These are phyloP conservation scores for Entelurus aequoreus DNA, from an alignment of 2,113 vertebrate species.

Conservation along the genomic window DNA sequence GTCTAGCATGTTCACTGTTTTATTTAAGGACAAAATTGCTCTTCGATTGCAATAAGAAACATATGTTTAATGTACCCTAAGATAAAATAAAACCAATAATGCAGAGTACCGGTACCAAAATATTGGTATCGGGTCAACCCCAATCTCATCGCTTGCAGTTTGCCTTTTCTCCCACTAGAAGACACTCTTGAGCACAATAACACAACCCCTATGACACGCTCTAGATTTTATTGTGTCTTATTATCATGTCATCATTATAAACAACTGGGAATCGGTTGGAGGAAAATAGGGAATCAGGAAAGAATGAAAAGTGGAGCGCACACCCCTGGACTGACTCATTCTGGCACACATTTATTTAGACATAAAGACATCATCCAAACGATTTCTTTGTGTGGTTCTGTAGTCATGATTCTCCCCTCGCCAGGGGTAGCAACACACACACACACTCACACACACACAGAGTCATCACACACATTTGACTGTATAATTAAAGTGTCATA, in stretches of 20 bases:
- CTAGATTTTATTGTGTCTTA: no score
- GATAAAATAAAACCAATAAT: not conserved
- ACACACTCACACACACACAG: no score
- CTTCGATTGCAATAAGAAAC: no score
- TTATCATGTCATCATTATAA: constrained; percentile 11
- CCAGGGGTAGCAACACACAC: no score
- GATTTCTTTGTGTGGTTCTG: constrained; percentile 7
- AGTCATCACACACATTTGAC: no score
- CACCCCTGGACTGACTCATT: constrained; percentile 31
- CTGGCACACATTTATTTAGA: not conserved
- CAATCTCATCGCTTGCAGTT: constrained; percentile 16
- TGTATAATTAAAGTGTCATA: no score
- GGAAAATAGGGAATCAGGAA: not conserved
- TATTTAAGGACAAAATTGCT: no score
- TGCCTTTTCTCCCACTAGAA: constrained; percentile 30
- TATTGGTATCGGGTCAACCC: no score
- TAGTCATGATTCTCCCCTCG: not conserved
- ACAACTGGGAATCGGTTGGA: not conserved
- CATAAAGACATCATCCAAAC: not conserved
- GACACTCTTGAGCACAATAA: constrained; percentile 16
- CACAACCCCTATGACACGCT: not conserved
- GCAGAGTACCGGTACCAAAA: no score
- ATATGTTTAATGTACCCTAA: no score
- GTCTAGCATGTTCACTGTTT: no score
- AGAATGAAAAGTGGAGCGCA: constrained; percentile 17